Percentiles rank a stretch among this genome's conserved stretches.
Evolutionary conservation across 2,797 vertebrate species (phyloP).

Genomic region (Hozukius guyotensis): DNA sequence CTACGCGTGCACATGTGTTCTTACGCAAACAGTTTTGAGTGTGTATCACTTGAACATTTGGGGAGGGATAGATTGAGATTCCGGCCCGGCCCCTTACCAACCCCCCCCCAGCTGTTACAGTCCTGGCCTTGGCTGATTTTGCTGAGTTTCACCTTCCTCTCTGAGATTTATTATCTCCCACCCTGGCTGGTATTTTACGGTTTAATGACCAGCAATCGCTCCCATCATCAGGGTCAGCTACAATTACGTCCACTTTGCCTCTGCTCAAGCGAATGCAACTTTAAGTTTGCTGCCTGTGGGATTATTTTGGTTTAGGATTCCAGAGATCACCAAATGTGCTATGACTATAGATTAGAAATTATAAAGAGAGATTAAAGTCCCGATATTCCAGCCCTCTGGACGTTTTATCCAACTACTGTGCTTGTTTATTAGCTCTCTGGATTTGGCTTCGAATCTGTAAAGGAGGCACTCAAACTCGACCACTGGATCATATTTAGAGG

Average conservation of each 20-base stretch:
- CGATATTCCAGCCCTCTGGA: background rate
- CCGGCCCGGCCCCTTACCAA: background rate
- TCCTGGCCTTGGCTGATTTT: slow-evolving; percentile 59
- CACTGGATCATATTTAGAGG: background rate
- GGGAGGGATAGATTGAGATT: slow-evolving; percentile 49
- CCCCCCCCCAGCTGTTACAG: background rate
- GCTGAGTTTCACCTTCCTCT: slow-evolving; percentile 61
- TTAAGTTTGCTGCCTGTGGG: slow-evolving; percentile 23
- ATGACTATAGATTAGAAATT: slow-evolving; percentile 40
- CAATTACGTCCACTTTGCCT: slow-evolving; percentile 66
- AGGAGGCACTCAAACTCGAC: background rate
- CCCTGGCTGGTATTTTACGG: slow-evolving; percentile 61
- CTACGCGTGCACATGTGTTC: background rate
- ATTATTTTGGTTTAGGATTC: slow-evolving; percentile 22
- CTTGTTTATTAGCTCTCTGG: slow-evolving; percentile 12
- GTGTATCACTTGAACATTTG: background rate
- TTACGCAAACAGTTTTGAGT: background rate
- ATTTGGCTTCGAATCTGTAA: slow-evolving; percentile 1
- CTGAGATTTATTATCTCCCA: slow-evolving; percentile 68
- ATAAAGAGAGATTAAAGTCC: slow-evolving; percentile 22
- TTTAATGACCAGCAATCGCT: slow-evolving; percentile 70
- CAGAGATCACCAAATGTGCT: slow-evolving; percentile 16
- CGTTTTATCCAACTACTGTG: background rate
- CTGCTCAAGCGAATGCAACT: slow-evolving; percentile 31
- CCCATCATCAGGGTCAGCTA: slow-evolving; percentile 69